These are phyloP conservation scores for Heliocidaris erythrogramma DNA, from an alignment of 35 echinoderm and acorn worm genomes.

Conservation along the genomic window DNA sequence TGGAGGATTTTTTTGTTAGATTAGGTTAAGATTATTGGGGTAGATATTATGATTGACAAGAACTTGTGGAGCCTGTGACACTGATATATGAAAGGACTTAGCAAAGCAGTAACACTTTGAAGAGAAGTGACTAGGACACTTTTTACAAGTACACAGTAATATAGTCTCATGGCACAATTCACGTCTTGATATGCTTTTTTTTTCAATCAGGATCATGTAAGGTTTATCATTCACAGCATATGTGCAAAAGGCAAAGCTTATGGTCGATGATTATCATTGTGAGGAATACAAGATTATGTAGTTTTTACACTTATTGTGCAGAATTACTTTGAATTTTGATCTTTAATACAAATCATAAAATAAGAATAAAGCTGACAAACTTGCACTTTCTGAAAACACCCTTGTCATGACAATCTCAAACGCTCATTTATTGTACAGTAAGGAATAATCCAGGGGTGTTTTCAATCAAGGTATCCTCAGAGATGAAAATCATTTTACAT, in stretches of 20 bases:
- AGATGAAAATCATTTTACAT: neutral
- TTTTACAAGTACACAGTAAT: neutral
- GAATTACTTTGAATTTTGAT: too few relatives aligned
- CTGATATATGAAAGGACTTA: constrained; percentile 26
- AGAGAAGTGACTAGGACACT: neutral
- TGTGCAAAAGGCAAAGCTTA: neutral
- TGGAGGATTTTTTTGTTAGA: neutral
- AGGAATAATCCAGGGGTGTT: neutral
- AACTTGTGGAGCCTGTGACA: neutral
- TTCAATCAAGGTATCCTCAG: neutral
- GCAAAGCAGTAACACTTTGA: constrained; percentile 14
- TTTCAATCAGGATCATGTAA: neutral
- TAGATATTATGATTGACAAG: constrained; percentile 21
- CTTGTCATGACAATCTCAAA: too few relatives aligned
- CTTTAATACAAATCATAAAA: neutral
- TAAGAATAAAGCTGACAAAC: neutral
- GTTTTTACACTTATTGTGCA: too few relatives aligned
- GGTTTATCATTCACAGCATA: neutral
- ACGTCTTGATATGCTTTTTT: neutral
- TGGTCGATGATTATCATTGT: neutral
- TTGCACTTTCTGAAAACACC: too few relatives aligned
- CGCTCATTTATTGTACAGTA: neutral
- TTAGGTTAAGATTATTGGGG: constrained; percentile 2
- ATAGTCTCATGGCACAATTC: neutral
- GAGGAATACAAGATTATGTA: neutral